These are phyloP conservation scores for Charaxes varanes DNA, from an alignment of 1,140 invertebrate genomes.

Conservation along the genomic window DNA sequence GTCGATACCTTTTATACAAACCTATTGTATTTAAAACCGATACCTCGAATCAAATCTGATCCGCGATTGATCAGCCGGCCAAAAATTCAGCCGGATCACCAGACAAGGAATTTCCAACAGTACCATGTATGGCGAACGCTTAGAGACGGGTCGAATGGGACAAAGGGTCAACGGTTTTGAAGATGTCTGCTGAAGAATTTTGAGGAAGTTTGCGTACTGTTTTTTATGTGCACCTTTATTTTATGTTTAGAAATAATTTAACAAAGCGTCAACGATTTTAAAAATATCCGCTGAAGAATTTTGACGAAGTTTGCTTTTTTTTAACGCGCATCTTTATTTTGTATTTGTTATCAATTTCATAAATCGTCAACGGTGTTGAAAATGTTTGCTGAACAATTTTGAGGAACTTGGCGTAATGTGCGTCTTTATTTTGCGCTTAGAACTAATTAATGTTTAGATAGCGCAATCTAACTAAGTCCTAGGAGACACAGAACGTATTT, in stretches of 20 bases:
- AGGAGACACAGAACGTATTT: too few species aligned
- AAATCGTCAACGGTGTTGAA: constrained; percentile 29
- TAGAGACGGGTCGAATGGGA: constrained; percentile 26
- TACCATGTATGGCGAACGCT: constrained; percentile 26
- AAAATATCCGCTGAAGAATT: constrained; percentile 8
- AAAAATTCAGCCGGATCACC: constrained; percentile 24
- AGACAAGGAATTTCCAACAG: constrained; percentile 19
- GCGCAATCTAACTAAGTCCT: too few species aligned
- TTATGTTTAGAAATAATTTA: too few species aligned
- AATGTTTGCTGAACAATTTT: constrained; percentile 6
- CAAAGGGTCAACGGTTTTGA: constrained; percentile 31
- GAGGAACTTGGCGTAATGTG: too few species aligned
- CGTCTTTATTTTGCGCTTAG: too few species aligned
- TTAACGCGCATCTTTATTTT: too few species aligned
- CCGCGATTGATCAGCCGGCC: constrained; percentile 15
- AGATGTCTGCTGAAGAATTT: constrained; percentile 6
- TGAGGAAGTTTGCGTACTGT: not conserved
- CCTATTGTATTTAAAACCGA: constrained; percentile 29
- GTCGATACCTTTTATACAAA: constrained; percentile 12
- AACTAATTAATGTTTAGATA: too few species aligned
- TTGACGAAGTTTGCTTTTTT: not conserved
- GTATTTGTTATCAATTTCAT: too few species aligned
- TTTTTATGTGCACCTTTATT: not conserved
- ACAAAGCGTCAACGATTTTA: constrained; percentile 31
- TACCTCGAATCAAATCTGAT: constrained; percentile 18